Evolutionary conservation across 53 echinoderm and acorn worm genomes (phyloP), one percentile per base, ranked within the genome.

Genomic region (Stichopus horrens): DNA sequence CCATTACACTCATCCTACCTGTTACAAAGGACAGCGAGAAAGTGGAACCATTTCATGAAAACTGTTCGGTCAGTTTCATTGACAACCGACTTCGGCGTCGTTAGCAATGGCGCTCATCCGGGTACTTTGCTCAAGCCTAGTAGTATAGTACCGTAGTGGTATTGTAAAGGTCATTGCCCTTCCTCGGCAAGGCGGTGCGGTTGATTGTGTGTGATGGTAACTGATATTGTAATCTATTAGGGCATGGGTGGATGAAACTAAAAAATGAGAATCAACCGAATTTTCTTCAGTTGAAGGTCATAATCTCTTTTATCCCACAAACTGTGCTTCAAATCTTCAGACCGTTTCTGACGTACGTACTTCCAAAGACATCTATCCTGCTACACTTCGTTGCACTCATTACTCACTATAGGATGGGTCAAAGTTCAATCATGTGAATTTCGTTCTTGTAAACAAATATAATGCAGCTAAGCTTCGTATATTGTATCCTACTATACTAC

Each of bases 31-130:
- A 13, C 71, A 13, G n/a, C 71, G 71, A 71, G 14, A 71, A n/a
- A 13, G 10, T 63, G 19, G 71, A 71, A 71, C 14, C 5, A n/a
- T 71, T 16, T 71, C 4, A 18, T 4, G 16, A 18, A 71, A 71
- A 16, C 7, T 71, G 71, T 71, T 18, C 20, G 7, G 18, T 16
- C n/a, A 23, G 56, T 81, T 81, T 81, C 81, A 81, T 81, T 81
- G 81, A 81, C 81, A 81, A 81, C 81, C 57, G 81, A 81, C 57
- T 55, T 81, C 81, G 21, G 81, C 81, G 81, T 81, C 81, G 81
- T 81, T 81, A 81, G 81, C 81, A 81, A 81, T 81, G 81, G 81
- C 81, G 81, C 81, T 81, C 81, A 81, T 81, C 81, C 81, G 81
- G 81, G 80, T 21, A 55, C n/a, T 74, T 71, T 71, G 71, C n/a